Conservation (phyloP, 2,888 invertebrate species). For the Thereva nobilitata region DNA sequence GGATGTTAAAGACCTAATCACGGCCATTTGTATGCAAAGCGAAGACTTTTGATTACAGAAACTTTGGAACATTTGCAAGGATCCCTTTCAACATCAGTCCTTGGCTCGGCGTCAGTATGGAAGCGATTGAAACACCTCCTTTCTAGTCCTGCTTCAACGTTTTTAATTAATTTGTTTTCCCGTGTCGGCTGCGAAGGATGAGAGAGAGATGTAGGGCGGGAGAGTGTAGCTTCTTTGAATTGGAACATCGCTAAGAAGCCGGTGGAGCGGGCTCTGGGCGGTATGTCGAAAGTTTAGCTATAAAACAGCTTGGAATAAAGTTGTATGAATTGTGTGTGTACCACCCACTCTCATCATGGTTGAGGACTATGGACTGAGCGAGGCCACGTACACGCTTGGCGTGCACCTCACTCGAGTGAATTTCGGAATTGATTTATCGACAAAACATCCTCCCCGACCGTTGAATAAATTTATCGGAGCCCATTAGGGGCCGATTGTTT, state of each 20-base stretch:
- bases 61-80: slow-evolving; percentile 17
- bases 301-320: slow-evolving; percentile 11
- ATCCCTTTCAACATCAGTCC: background rate
- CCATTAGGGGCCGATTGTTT: slow-evolving; percentile 41
- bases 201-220: too few species aligned
- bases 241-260: too few species aligned
- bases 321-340: background rate
- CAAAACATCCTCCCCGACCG: slow-evolving; percentile 31
- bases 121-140: background rate
- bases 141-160: slow-evolving; percentile 12
- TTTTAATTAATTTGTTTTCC: slow-evolving; percentile 33
- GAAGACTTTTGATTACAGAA: slow-evolving; percentile 33
- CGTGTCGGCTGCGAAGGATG: slow-evolving; percentile 6
- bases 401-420: slow-evolving; percentile 6
- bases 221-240: too few species aligned
- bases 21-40: slow-evolving; percentile 34
- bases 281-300: slow-evolving; percentile 10
- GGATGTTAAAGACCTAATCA: slow-evolving; percentile 23
- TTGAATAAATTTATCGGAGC: slow-evolving; percentile 41
- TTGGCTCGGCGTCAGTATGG: too few species aligned
- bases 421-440: slow-evolving; percentile 31
- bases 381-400: background rate
- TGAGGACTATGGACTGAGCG: background rate
- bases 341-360: background rate
- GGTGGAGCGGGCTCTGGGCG: background rate